Percentiles rank a stretch among this genome's conserved stretches.
These are phyloP conservation scores for Erinaceus europaeus DNA, from an alignment of 2,113 vertebrate genomes.

Conservation along the genomic window DNA sequence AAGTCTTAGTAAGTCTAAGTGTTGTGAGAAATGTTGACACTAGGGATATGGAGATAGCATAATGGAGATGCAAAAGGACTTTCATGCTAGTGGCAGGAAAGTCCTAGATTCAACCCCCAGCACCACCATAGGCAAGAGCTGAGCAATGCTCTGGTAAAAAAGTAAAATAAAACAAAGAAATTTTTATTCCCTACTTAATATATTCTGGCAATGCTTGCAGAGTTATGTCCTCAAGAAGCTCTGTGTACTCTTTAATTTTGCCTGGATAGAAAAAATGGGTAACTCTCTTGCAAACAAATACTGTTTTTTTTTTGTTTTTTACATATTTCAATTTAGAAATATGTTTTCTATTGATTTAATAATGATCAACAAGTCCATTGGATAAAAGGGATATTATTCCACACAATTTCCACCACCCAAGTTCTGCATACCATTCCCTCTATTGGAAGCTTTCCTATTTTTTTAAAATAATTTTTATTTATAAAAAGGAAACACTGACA, in stretches of 20 bases:
- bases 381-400: no score
- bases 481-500: background rate
- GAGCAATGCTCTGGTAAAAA: no score
- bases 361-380: no score
- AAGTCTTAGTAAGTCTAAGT: conserved; percentile 4
- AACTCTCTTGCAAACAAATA: conserved; percentile 41
- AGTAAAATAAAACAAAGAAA: no score
- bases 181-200: conserved; percentile 12
- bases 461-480: background rate
- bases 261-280: conserved; percentile 11
- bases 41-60: no score
- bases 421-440: no score
- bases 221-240: background rate
- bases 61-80: no score
- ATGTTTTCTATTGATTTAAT: no score
- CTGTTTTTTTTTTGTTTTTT: conserved; percentile 55
- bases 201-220: conserved; percentile 26
- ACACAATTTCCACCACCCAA: no score
- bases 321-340: conserved; percentile 34
- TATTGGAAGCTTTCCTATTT: background rate
- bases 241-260: conserved; percentile 38
- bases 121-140: no score
- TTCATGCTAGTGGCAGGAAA: no score
- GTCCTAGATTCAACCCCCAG: no score
- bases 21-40: conserved; percentile 16